Base-by-base conservation (phyloP, 1,140 invertebrate species). In the Papilio aristodemus region DNA sequence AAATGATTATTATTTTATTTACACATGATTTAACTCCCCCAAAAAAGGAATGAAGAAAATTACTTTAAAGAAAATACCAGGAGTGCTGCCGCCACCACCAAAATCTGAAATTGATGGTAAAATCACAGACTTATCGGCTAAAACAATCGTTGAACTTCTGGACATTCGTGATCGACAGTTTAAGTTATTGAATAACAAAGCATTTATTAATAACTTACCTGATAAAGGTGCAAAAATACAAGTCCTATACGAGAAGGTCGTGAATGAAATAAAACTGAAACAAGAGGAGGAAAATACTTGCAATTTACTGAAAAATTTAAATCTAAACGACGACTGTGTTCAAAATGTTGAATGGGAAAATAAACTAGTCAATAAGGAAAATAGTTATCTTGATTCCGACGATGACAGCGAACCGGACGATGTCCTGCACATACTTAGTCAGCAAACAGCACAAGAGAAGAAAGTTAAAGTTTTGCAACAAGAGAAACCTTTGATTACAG, bases 171-270 rank as follows among this genome's bases (percentile, higher is more conserved):
- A 89, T 63, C 72, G 89, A 32, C 87, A 91, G 66, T 32, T 77
- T 13, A 91, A 91, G 74, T 76, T 91, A 19, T 57, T 91, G 43
- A 84, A 84, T 59, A 89, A 89, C 66, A 91, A 90, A 67, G 19
- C 70, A 22, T 92, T 92, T 71, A 83, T 91, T 58, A 91, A 78
- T 5, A 94, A 92, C 75, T 81, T 96, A 68, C 91, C 94, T 0
- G 95, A 96, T 72, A 95, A 95, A 85, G 95, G 95, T 8, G 91
- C 92, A 59, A 95, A 93, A 82, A 93, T 96, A 39, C 85, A 89
- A 71, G 78, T 84, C 17, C 93, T 94, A 25, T 85, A 92, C 57
- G 85, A 93, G 5, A 93, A 93, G 75, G 79, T 96, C 68, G 59
- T 91, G 6, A 79, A 81, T 17, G 94, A 94, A 86, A 78, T 96